These are phyloP conservation scores for Bombyx mandarina DNA, from an alignment of 1,140 invertebrate genomes.

Conservation along the genomic window DNA sequence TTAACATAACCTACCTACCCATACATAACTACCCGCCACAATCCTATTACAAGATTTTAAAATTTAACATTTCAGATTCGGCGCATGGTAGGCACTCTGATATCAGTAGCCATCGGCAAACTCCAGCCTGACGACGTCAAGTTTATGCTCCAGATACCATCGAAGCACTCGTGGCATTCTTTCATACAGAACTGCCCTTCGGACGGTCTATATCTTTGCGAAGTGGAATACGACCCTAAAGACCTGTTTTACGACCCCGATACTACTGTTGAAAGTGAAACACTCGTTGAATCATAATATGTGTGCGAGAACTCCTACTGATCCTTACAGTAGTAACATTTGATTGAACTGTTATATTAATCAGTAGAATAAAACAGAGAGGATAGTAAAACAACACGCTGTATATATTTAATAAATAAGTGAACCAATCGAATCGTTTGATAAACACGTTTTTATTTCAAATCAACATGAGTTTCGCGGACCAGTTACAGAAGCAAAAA, in stretches of 20 bases:
- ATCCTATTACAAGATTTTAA: background rate
- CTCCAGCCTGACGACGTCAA: slow-evolving; percentile 75
- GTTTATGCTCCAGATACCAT: slow-evolving; percentile 82
- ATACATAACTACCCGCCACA: too few species aligned
- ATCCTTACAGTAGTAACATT: too few species aligned
- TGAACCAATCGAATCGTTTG: too few species aligned
- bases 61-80: slow-evolving; percentile 72
- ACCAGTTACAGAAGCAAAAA: slow-evolving; percentile 72
- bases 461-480: slow-evolving; percentile 76
- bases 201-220: slow-evolving; percentile 77
- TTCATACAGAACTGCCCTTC: slow-evolving; percentile 69
- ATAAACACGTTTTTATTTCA: too few species aligned
- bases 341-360: too few species aligned
- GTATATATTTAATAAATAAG: too few species aligned
- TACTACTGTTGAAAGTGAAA: too few species aligned
- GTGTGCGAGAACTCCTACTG: too few species aligned
- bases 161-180: slow-evolving; percentile 75
- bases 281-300: too few species aligned
- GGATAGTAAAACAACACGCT: too few species aligned
- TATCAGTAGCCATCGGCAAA: slow-evolving; percentile 72
- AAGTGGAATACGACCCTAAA: slow-evolving; percentile 76
- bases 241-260: slow-evolving; percentile 57
- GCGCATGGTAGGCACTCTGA: slow-evolving; percentile 77
- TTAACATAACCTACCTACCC: too few species aligned
- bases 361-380: too few species aligned